Evolutionary conservation across 2,888 invertebrate species (phyloP).

Genomic region (Eupithecia abbreviata): DNA sequence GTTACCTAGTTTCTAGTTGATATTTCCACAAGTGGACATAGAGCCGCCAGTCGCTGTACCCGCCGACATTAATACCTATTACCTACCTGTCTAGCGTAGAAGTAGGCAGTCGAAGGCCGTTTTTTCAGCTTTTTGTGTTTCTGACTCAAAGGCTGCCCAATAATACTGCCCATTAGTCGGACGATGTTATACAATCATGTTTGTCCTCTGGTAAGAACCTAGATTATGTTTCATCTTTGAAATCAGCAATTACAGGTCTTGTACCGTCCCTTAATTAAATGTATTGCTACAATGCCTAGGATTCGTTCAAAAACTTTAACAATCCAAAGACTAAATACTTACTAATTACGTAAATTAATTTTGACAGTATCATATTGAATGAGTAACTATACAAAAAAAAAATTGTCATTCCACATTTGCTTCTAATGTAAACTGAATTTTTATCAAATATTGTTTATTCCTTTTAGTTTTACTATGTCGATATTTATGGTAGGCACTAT

Average conservation of each 20-base stretch:
- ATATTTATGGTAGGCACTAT: neutral
- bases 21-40: slow-evolving; percentile 15
- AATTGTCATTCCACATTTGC: neutral
- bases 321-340: neutral
- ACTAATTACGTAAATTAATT: neutral
- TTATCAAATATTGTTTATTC: neutral
- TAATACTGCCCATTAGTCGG: neutral
- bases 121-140: slow-evolving; percentile 35
- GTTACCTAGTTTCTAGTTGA: neutral
- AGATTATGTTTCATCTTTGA: neutral
- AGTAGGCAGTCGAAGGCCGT: slow-evolving; percentile 29
- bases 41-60: slow-evolving; percentile 20
- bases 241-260: neutral
- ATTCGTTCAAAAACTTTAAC: neutral
- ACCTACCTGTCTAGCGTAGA: slow-evolving; percentile 44
- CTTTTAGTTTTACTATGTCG: neutral
- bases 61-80: slow-evolving; percentile 47
- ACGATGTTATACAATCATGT: neutral
- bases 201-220: neutral
- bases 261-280: neutral
- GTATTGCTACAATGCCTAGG: neutral
- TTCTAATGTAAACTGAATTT: no score
- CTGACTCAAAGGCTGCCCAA: slow-evolving; percentile 7
- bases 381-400: neutral
- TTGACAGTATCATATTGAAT: neutral